Base-by-base conservation (phyloP, 2,888 invertebrate genomes). In the Dicyrtomina minuta region DNA sequence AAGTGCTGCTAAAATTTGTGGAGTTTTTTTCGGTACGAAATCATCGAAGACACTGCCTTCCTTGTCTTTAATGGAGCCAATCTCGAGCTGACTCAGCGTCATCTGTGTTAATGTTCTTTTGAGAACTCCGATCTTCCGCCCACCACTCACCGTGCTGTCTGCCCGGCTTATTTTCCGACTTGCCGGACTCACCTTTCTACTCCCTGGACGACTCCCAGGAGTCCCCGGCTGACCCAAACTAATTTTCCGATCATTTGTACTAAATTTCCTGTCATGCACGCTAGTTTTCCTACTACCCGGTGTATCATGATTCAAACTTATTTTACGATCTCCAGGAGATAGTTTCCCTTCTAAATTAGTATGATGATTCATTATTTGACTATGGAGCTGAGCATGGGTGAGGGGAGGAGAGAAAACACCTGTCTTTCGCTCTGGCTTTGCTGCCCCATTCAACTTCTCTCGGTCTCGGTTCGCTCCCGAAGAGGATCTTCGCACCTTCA, bases 1-100 rank as follows among this genome's bases (percentile, higher is more conserved):
- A 20, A 68, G 27, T 1, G 71, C 71, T 4, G 71, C 71, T 12
- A 65, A 20, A 60, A 71, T 56, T 61, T 68, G 68, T 22, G 71
- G 71, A 10, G 44, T 41, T 39, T 66, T 71, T 53, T 68, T 71
- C 5, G 70, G 62, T 8, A 62, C 58, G n/a, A 71, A 71, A 17
- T 53, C 55, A 13, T 66, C 66, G 13, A 20, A 15, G 4, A 65
- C 22, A 43, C 65, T 65, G 8, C 65, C 65, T 20, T 55, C 53
- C 17, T 55, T 33, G n/a, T n/a, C n/a, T n/a, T n/a, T n/a, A 8
- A 66, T 12, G 13, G 58, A 58, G 1, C 46, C 66, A n/a, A 66
- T 53, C n/a, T 66, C 66, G n/a, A 66, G 33, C 3, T 66, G 66
- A 33, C n/a, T 44, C 27, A 66, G 20, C 10, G 58, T 66, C 46